These are phyloP conservation scores for Ctenopoma multispine DNA, from an alignment of 2,797 vertebrate species.

Conservation along the genomic window DNA sequence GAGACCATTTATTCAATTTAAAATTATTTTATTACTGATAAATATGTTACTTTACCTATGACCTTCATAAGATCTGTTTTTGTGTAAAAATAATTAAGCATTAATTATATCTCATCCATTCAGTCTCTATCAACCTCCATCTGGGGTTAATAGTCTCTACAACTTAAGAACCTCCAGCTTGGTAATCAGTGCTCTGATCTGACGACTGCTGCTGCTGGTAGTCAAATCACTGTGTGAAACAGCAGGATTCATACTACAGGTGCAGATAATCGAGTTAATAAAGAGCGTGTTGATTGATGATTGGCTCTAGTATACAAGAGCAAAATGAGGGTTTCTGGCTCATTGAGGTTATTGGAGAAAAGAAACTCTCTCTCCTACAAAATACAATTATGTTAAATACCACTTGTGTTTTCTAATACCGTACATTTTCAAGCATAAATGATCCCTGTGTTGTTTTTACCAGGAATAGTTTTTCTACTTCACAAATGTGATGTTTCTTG, in stretches of 20 bases:
- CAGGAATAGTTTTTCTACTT: background rate
- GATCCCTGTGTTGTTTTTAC: too few relatives aligned
- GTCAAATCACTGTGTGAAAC: background rate
- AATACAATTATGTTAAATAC: background rate
- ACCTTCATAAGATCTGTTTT: background rate
- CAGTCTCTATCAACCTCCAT: background rate
- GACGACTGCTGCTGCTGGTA: background rate
- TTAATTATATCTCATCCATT: background rate
- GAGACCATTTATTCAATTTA: background rate
- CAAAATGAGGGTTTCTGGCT: background rate
- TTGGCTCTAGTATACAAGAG: background rate
- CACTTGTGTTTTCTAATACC: background rate
- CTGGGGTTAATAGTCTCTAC: background rate
- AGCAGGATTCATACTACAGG: background rate
- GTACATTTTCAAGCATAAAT: too few relatives aligned
- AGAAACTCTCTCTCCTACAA: background rate
- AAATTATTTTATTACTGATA: background rate
- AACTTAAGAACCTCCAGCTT: background rate
- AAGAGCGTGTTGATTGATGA: slow-evolving; percentile 6
- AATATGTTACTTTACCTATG: background rate
- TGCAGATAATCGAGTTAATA: slow-evolving; percentile 10
- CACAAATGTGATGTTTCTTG: background rate
- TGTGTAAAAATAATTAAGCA: background rate
- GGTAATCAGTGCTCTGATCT: background rate
- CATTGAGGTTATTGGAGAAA: background rate